phyloP scores from a whole-genome alignment of 2,888 invertebrate genomes.

The Tineola bisselliella region DNA sequence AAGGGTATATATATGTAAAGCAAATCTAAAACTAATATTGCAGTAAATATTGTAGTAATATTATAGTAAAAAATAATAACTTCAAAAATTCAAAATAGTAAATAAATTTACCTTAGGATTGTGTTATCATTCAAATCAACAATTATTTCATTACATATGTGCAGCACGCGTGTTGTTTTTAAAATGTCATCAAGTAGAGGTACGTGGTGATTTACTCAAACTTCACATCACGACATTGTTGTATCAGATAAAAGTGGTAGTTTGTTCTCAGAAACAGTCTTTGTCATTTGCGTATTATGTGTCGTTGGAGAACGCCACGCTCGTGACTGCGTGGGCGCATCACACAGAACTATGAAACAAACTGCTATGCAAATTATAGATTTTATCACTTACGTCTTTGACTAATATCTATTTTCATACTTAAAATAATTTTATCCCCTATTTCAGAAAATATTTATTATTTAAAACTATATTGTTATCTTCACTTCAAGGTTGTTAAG shows the following conservation, averaged over 20 bases:
- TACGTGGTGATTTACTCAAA: slow-evolving; percentile 12
- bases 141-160: slow-evolving; percentile 3
- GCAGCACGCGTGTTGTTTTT: neutral
- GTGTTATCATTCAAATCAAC: neutral
- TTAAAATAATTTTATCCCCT: neutral
- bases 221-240: slow-evolving; percentile 42
- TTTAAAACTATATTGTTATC: too few relatives aligned
- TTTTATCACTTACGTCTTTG: neutral
- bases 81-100: too few relatives aligned
- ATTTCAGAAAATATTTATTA: too few relatives aligned
- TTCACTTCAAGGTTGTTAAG: too few relatives aligned
- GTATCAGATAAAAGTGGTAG: slow-evolving; percentile 62
- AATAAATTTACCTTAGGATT: neutral
- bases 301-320: slow-evolving; percentile 15
- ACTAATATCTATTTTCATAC: neutral
- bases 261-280: slow-evolving; percentile 50
- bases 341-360: slow-evolving; percentile 6
- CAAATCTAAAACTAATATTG: too few relatives aligned
- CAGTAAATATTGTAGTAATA: too few relatives aligned
- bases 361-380: slow-evolving; percentile 8
- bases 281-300: slow-evolving; percentile 38
- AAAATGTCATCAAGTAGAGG: neutral
- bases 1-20: too few relatives aligned
- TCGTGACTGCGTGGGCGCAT: slow-evolving; percentile 54
- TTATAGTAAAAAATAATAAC: too few relatives aligned